Evolutionary conservation across 2,888 invertebrate species (phyloP), one percentile per base, ranked within the genome.

Genomic region (Oligia fasciuncula): DNA sequence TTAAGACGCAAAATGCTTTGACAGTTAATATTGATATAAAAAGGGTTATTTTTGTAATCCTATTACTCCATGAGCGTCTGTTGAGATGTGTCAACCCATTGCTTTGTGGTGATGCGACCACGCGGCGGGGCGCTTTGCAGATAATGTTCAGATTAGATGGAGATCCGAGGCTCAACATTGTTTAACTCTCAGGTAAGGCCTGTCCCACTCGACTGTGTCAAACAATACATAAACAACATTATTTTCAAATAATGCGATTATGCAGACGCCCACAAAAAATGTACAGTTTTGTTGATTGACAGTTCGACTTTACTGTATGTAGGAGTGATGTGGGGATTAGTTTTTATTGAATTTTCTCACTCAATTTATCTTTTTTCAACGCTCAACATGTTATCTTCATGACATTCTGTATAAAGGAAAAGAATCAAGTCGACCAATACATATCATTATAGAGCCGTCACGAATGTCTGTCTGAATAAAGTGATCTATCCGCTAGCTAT

Each of bases 61-160:
- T 94, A 95, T 96, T 94, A 93, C 91, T 90, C 89, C 92, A 93
- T 93, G 95, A 93, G 92, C 91, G 94, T 93, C 94, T 93, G 94
- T 94, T 90, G 93, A 94, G 94, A 95, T 95, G 96, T 97, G 96
- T 97, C 96, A 97, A 96, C 96, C 96, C 96, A 95, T 96, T 96
- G 95, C 95, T 97, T 97, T 96, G 96, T 96, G 94, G 93, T 90
- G 94, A 92, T 92, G 94, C 95, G 95, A 92, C 93, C 92, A 90
- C 96, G 85, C 96, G 67, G 93, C 96, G 92, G 96, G 96, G 94
- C 90, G 93, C 90, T 93, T 88, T 87, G 85, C 93, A 94, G 95
- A 96, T 96, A 95, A 96, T 94, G 93, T 93, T 93, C 91, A 95
- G 96, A 96, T 96, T 95, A 96, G 96, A 96, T 96, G 93, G 90